Evolutionary conservation across 2,797 vertebrate genomes (phyloP).

Genomic region (Chelonia mydas): DNA sequence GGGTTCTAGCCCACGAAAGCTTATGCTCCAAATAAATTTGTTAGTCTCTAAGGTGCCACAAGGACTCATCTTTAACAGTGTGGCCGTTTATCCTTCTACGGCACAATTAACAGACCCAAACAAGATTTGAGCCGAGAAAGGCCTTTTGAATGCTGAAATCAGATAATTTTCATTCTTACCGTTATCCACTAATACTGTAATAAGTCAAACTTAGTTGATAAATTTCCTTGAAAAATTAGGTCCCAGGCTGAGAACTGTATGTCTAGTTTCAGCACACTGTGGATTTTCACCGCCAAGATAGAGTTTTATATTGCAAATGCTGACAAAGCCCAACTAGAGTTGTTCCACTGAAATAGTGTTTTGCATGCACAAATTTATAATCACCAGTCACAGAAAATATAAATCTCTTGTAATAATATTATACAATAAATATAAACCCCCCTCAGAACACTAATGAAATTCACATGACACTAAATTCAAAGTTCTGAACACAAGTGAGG

Average conservation of each 20-base stretch:
- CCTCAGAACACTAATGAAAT: slow-evolving; percentile 19
- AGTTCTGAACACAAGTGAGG: neutral
- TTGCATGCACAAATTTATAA: slow-evolving; percentile 44
- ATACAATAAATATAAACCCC: slow-evolving; percentile 56
- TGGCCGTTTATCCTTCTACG: neutral
- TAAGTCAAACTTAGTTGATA: neutral
- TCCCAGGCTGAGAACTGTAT: neutral
- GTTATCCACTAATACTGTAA: neutral
- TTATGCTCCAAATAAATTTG: no score
- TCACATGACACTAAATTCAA: slow-evolving; percentile 40
- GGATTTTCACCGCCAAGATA: neutral
- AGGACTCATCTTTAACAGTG: neutral
- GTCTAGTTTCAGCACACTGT: neutral
- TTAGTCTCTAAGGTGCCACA: no score
- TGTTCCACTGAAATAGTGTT: slow-evolving; percentile 47
- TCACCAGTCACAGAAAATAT: neutral
- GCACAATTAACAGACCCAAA: neutral
- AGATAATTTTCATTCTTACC: neutral
- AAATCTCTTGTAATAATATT: slow-evolving; percentile 48
- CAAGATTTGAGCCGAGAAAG: neutral
- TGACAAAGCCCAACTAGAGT: neutral
- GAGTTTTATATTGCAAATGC: slow-evolving; percentile 12
- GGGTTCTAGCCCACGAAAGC: no score
- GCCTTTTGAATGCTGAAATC: neutral
- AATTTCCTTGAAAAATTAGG: neutral